Evolutionary conservation across 2,888 invertebrate genomes (phyloP).

Genomic region (Adelognathus sp.): DNA sequence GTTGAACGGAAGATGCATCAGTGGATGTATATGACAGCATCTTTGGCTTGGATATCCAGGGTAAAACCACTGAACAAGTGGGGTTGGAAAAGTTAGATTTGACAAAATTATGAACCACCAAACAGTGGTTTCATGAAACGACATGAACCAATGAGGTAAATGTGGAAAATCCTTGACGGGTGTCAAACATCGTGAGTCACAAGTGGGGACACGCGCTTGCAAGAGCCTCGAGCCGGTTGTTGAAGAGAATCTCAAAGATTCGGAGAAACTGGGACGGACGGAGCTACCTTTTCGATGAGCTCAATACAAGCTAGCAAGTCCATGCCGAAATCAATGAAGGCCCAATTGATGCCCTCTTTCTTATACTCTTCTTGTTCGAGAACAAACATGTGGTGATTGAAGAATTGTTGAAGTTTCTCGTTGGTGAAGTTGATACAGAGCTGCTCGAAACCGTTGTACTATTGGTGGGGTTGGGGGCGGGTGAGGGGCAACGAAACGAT

Average conservation of each 20-base stretch:
- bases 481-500: constrained; percentile 40
- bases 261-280: constrained; percentile 32
- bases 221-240: constrained; percentile 43
- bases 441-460: constrained; percentile 99
- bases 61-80: background rate
- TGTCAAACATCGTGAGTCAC: background rate
- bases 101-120: constrained; percentile 1
- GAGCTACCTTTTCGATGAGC: constrained; percentile 96
- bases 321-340: constrained; percentile 99
- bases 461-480: constrained; percentile 26
- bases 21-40: background rate
- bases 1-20: background rate
- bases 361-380: constrained; percentile 99
- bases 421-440: constrained; percentile 99
- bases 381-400: constrained; percentile 99
- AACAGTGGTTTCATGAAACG: constrained; percentile 1
- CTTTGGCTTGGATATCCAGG: background rate
- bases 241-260: background rate
- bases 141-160: background rate
- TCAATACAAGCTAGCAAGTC: constrained; percentile 99
- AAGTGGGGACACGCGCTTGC: constrained; percentile 55
- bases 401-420: constrained; percentile 99
- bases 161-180: background rate
- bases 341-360: constrained; percentile 98
- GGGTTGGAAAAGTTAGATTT: background rate